phyloP scores from a whole-genome alignment of 2,888 invertebrate species.

The Tetragonisca angustula region DNA sequence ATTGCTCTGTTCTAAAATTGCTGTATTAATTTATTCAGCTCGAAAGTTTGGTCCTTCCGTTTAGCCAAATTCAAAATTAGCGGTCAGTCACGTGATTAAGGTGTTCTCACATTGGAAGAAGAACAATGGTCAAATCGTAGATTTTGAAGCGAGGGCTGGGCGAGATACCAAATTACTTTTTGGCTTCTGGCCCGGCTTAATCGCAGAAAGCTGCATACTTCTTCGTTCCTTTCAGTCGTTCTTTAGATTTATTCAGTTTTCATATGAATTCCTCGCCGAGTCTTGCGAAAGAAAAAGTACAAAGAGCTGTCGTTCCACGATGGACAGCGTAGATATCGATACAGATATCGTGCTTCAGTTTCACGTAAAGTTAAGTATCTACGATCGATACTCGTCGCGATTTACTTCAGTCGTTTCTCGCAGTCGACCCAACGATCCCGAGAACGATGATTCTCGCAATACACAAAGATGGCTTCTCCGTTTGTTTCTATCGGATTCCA shows the following conservation, averaged over 20 bases:
- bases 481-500: neutral
- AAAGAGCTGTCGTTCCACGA: constrained; percentile 30
- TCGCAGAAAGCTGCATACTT: constrained; percentile 22
- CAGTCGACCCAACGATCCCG: neutral
- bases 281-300: neutral
- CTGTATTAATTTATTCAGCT: neutral
- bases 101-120: neutral
- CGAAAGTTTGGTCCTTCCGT: neutral
- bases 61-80: constrained; percentile 37
- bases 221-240: constrained; percentile 42
- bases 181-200: constrained; percentile 70
- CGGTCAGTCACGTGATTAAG: constrained; percentile 30
- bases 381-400: neutral
- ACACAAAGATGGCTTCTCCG: neutral
- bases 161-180: constrained; percentile 69
- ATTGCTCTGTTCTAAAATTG: too few species aligned
- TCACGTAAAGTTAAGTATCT: constrained; percentile 80
- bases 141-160: constrained; percentile 77
- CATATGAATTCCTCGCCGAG: neutral
- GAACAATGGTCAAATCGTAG: constrained; percentile 30
- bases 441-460: neutral
- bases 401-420: neutral
- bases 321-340: constrained; percentile 80
- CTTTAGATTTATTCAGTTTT: constrained; percentile 21
- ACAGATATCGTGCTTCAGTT: constrained; percentile 77